A percentile compares a stretch with the other conserved stretches of the same genome.
phyloP scores from a whole-genome alignment of 2,888 invertebrate species.

The Meandrusa payeni region DNA sequence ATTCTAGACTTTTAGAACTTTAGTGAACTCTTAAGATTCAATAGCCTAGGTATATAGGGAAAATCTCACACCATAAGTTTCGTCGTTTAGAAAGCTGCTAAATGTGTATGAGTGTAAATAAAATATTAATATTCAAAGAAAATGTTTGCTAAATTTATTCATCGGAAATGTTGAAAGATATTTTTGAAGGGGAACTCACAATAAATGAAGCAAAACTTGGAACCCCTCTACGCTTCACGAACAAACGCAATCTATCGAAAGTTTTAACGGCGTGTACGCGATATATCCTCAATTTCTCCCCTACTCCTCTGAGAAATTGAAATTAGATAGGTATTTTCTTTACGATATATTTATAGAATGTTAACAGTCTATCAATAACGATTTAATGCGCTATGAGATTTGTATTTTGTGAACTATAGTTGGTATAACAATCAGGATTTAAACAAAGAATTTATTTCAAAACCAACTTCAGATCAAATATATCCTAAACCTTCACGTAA shows the following conservation, averaged over 20 bases:
- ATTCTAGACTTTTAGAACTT: too few species aligned
- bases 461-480: too few species aligned
- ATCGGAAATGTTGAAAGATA: constrained; percentile 11
- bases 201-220: constrained; percentile 23
- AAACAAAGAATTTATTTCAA: too few species aligned
- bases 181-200: constrained; percentile 14
- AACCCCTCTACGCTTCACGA: constrained; percentile 16
- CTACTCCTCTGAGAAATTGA: constrained; percentile 2
- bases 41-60: too few species aligned
- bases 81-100: too few species aligned
- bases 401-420: too few species aligned
- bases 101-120: too few species aligned
- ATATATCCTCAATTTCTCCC: constrained; percentile 11
- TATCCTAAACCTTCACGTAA: too few species aligned
- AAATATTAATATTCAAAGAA: constrained; percentile 14
- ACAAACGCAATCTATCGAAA: constrained; percentile 23
- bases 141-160: constrained; percentile 23
- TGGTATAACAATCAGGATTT: too few species aligned
- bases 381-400: constrained; percentile 12
- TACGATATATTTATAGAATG: constrained; percentile 11
- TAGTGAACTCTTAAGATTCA: too few species aligned
- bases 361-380: constrained; percentile 24
- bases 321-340: not conserved
- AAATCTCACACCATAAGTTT: too few species aligned
- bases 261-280: constrained; percentile 8